Conservation (phyloP, 2,888 invertebrate species). For the Meteorus colon region DNA sequence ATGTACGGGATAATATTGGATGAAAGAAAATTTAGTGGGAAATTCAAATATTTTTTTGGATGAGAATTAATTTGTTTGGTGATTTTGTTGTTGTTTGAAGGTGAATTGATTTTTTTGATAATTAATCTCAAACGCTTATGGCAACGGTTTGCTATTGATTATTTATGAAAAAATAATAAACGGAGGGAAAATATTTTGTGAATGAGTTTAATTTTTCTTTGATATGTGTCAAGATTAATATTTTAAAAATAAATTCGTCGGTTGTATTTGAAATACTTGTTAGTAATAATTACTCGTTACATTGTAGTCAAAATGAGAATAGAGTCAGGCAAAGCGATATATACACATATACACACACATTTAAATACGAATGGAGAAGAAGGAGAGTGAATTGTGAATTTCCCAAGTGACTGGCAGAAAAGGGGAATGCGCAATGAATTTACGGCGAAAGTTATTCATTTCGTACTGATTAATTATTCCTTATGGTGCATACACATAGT, state of each 20-base stretch:
- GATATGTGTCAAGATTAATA: neutral
- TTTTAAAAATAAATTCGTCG: neutral
- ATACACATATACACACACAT: neutral
- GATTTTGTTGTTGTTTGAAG: too few species aligned
- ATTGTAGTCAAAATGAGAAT: neutral
- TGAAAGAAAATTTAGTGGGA: neutral
- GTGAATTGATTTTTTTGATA: too few species aligned
- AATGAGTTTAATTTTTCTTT: neutral
- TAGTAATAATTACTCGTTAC: neutral
- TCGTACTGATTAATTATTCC: conserved; percentile 45
- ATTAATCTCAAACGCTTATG: too few species aligned
- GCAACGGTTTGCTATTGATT: too few species aligned
- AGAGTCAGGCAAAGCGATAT: neutral
- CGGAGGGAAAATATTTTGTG: too few species aligned
- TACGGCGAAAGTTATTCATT: conserved; percentile 40
- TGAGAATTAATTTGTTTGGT: neutral
- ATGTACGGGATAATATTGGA: neutral
- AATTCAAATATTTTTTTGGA: neutral
- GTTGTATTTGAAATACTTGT: neutral
- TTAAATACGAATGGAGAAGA: conserved; percentile 16
- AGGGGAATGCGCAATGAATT: conserved; percentile 34
- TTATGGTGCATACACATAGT: conserved; percentile 24
- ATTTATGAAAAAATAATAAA: too few species aligned
- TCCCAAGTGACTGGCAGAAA: conserved; percentile 40
- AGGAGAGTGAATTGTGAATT: conserved; percentile 37